Percentiles rank a stretch among this genome's conserved stretches.
These are phyloP conservation scores for Coendou prehensilis DNA, from an alignment of 2,797 vertebrate species.

Conservation along the genomic window DNA sequence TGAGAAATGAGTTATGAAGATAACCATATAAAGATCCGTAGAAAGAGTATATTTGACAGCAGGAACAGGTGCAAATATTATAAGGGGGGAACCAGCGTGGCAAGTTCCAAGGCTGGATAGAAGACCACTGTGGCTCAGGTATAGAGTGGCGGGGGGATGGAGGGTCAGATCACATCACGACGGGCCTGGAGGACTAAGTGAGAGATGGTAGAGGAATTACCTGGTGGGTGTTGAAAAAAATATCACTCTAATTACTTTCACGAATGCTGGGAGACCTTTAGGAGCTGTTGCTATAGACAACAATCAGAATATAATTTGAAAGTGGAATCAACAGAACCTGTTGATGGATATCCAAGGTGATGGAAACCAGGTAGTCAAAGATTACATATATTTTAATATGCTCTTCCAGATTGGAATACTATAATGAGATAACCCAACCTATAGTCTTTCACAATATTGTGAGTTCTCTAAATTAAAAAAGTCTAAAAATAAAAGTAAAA, in stretches of 20 bases:
- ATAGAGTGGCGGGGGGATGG: background rate
- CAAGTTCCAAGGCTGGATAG: background rate
- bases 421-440: background rate
- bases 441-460: constrained; percentile 1
- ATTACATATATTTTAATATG: background rate
- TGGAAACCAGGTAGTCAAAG: background rate
- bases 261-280: background rate
- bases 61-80: background rate
- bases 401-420: background rate
- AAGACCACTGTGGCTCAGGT: background rate
- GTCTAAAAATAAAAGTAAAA: constrained; percentile 29
- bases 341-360: background rate
- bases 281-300: background rate
- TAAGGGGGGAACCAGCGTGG: background rate
- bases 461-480: background rate
- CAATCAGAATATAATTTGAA: constrained; percentile 27
- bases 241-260: background rate
- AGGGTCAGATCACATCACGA: background rate
- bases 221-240: background rate
- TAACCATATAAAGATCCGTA: background rate
- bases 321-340: background rate
- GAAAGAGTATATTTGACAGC: background rate
- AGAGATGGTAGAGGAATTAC: background rate
- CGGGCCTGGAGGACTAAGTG: background rate
- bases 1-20: background rate